These are phyloP conservation scores for Darevskia nairensis DNA, from an alignment of 2,797 vertebrate species.

Conservation along the genomic window DNA sequence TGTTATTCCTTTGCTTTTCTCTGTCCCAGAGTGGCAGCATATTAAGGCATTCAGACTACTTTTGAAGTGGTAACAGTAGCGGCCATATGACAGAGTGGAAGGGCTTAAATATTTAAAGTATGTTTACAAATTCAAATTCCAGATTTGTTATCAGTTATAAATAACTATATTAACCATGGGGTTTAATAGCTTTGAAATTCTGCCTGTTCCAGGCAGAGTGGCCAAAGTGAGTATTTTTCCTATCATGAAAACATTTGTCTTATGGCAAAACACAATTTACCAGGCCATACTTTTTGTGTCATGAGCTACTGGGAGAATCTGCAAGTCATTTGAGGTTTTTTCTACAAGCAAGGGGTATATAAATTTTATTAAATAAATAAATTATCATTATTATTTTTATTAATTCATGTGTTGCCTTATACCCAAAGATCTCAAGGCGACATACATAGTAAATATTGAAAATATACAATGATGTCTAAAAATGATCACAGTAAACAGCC, in stretches of 20 bases:
- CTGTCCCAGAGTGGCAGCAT: not conserved
- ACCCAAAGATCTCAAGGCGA: too few relatives aligned
- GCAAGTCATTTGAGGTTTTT: not conserved
- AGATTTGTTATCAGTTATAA: conserved; percentile 10
- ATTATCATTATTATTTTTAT: too few relatives aligned
- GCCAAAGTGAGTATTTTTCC: not conserved
- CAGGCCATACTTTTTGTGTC: not conserved
- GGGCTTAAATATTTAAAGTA: not conserved
- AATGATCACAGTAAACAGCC: too few relatives aligned
- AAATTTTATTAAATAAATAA: too few relatives aligned
- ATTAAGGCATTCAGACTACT: conserved; percentile 33
- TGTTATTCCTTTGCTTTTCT: not conserved
- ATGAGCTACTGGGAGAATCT: not conserved
- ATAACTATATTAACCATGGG: not conserved
- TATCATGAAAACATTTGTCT: not conserved
- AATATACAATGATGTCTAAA: too few relatives aligned
- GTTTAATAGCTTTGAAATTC: not conserved
- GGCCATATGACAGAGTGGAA: conserved; percentile 9
- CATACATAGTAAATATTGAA: too few relatives aligned
- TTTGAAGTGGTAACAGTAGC: conserved; percentile 37
- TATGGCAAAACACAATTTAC: not conserved
- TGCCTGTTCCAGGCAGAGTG: not conserved
- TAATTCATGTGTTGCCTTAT: too few relatives aligned
- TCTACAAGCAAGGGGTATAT: too few relatives aligned
- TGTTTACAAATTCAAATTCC: conserved; percentile 2